These are phyloP conservation scores for Lottia gigantea DNA, from an alignment of 2,888 invertebrate genomes.

Conservation along the genomic window DNA sequence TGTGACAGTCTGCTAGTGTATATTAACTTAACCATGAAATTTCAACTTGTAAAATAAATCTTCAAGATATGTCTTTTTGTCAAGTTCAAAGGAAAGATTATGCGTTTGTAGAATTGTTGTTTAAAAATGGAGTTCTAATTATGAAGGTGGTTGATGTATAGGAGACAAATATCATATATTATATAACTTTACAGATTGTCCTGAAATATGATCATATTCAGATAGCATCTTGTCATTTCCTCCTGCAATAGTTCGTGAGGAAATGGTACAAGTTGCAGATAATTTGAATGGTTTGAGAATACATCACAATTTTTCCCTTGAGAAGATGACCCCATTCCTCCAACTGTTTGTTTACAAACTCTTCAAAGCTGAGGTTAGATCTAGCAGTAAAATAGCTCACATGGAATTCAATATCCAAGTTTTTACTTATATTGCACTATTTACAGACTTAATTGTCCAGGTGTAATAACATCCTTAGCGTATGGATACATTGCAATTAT, in stretches of 20 bases:
- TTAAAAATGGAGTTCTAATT: too few species aligned
- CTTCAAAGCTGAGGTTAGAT: slow-evolving; percentile 2
- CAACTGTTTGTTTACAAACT: background rate
- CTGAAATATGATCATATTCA: background rate
- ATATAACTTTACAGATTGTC: too few species aligned
- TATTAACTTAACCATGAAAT: slow-evolving; percentile 1
- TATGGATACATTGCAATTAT: slow-evolving; percentile 5
- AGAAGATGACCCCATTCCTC: background rate
- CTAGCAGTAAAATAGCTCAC: background rate
- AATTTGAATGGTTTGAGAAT: background rate
- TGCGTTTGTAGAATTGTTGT: too few species aligned
- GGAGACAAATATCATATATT: too few species aligned
- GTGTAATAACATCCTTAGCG: slow-evolving; percentile 7
- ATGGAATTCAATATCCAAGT: background rate
- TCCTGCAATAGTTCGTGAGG: background rate
- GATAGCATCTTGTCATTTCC: slow-evolving; percentile 1
- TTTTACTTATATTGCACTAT: slow-evolving; percentile 8
- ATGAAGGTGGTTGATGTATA: too few species aligned
- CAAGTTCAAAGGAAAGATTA: too few species aligned
- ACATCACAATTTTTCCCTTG: background rate
- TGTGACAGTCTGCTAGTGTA: background rate
- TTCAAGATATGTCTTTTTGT: background rate
- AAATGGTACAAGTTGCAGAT: background rate
- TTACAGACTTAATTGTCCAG: background rate
- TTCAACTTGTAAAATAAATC: background rate